These are phyloP conservation scores for Ostrea edulis DNA, from an alignment of 1,140 invertebrate species.

Conservation along the genomic window DNA sequence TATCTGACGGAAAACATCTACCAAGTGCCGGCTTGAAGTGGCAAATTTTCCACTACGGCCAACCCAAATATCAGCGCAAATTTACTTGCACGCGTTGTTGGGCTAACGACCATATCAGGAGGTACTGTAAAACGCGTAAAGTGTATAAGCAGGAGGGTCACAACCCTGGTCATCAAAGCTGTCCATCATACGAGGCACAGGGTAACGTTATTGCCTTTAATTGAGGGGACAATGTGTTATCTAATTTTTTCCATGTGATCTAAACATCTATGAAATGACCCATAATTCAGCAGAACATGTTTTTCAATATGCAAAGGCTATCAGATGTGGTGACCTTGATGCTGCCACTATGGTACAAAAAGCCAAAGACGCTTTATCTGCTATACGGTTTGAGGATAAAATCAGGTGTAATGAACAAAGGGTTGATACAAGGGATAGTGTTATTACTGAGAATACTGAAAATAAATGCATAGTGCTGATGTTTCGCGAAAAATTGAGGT, in stretches of 20 bases:
- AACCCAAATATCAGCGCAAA: too few species aligned
- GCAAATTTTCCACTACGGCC: too few species aligned
- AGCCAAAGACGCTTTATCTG: neutral
- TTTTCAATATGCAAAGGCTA: neutral
- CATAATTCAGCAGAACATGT: slow-evolving; percentile 8
- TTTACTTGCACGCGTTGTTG: too few species aligned
- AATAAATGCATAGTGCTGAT: neutral
- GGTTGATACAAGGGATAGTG: too few species aligned
- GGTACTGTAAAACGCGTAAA: too few species aligned
- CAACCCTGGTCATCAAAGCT: neutral
- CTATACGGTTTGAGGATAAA: too few species aligned
- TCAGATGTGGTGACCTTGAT: neutral
- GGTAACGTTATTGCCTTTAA: slow-evolving; percentile 2
- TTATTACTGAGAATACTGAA: too few species aligned
- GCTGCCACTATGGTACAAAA: neutral
- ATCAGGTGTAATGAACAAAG: slow-evolving; percentile 6
- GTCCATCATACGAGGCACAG: neutral
- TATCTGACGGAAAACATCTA: too few species aligned
- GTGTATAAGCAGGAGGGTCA: slow-evolving; percentile 13
- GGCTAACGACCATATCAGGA: too few species aligned
- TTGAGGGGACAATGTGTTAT: neutral
- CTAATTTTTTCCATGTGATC: neutral
- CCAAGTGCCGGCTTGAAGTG: too few species aligned
- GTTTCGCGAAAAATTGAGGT: neutral
- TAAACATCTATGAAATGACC: neutral